Evolutionary conservation across 2,888 invertebrate species (phyloP), one percentile per base, ranked within the genome.

Genomic region (Ormyrus pomaceus): DNA sequence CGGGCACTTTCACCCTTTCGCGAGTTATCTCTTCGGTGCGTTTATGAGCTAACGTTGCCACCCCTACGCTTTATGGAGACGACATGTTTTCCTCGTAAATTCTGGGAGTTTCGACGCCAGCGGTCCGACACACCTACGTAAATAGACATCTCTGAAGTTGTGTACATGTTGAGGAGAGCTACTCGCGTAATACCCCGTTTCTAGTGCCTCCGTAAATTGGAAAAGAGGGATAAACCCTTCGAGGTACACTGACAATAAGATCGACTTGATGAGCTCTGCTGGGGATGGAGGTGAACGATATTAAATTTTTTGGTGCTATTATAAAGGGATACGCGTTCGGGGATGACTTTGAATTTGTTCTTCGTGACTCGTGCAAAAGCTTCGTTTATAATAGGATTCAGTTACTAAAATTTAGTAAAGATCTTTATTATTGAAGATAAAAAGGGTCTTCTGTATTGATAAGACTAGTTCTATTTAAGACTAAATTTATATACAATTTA

Each of bases 31-130:
- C 84, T 83, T 34, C 34, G 34, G 34, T 34, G 34, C 86, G 84
- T 87, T 88, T 87, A 88, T 87, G 86, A 88, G 86, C 34, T 34
- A 34, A 34, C 34, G 34, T 4, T 34, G 34, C 34, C 4, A 34
- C 34, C 34, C 84, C 83, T 9, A 58, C 55, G 84, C 85, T 87
- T 87, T 87, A 87, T 85, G 85, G 86, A 80, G 83, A 80, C 80
- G 86, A 86, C 88, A 87, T 88, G 87, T 87, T 87, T 87, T 87
- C 85, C 84, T 85, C 88, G 85, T 88, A 88, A 88, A 88, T 87
- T 86, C 83, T 34, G 83, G 73, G 86, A 88, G 84, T 87, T 87
- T 83, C 83, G 80, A 81, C 74, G 83, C 82, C 83, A 82, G 81
- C 82, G 83, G 61, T 78, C 13, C 50, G 34, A 34, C n/a, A 3